These are phyloP conservation scores for Auanema sp. DNA, from an alignment of 2,888 invertebrate species.

Conservation along the genomic window DNA sequence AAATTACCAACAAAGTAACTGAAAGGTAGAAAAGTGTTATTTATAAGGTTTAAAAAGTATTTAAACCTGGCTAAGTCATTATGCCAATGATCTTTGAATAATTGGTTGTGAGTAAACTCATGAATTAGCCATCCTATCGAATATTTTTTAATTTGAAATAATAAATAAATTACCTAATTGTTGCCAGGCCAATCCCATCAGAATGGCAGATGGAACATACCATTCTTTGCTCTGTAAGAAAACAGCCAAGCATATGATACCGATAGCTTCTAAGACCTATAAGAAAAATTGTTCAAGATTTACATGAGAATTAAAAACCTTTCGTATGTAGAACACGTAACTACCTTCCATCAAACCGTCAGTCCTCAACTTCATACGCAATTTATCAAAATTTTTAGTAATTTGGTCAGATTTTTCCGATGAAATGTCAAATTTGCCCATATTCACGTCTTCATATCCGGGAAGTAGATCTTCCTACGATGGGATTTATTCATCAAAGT, in stretches of 20 bases:
- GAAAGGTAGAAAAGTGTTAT: conserved; percentile 5
- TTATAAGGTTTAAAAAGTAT: neutral
- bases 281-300: conserved; percentile 3
- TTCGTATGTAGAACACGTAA: conserved; percentile 51
- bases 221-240: conserved; percentile 49
- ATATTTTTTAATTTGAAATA: neutral
- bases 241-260: conserved; percentile 48
- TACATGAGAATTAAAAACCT: conserved; percentile 23
- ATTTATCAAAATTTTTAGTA: conserved; percentile 49
- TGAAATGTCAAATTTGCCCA: conserved; percentile 51
- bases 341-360: conserved; percentile 51
- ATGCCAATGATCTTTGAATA: conserved; percentile 52
- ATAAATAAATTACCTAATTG: conserved; percentile 42
- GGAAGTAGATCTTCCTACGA: conserved; percentile 42
- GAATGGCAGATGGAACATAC: conserved; percentile 54
- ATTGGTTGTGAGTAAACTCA: conserved; percentile 61
- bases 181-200: conserved; percentile 63
- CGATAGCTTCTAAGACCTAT: conserved; percentile 45
- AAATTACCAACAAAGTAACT: conserved; percentile 61
- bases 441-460: conserved; percentile 56
- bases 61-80: conserved; percentile 47
- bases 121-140: conserved; percentile 35
- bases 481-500: too few relatives aligned
- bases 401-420: conserved; percentile 47
- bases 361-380: conserved; percentile 44